Evolutionary conservation across 2,797 vertebrate genomes (phyloP), one percentile per base, ranked within the genome.

Genomic region (Linurgus olivaceus): DNA sequence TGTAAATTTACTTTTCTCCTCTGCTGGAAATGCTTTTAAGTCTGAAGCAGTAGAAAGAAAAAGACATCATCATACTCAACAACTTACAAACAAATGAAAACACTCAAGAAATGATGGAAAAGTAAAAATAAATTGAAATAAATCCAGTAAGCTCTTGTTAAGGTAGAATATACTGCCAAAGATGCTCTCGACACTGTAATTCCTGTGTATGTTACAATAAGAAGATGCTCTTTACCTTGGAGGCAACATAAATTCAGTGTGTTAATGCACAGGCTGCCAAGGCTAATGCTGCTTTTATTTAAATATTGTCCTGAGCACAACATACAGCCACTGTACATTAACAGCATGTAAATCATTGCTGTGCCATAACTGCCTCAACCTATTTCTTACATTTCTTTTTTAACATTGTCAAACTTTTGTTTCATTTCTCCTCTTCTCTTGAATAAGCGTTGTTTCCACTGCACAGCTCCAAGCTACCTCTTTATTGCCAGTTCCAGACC

Each of bases 401-500:
- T 75, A 86, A 72, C 76, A 71, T 67, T 95, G 94, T 95, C 90
- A 86, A 96, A 96, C 70, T 97, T 97, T 95, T 95, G 63, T 97
- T 96, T 96, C 92, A 61, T 96, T 96, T 94, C 75, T 94, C 21
- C 65, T 52, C 52, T 93, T 96, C 65, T 58, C 87, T 90, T 88
- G 94, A 95, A 96, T 95, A 96, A 90, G 93, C 84, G 74, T 70
- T 93, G 90, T 79, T 97, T 96, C 95, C 75, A 72, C 79, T 91
- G 91, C 87, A 93, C 81, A 94, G 94, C 95, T 97, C 66, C 77
- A 89, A 97, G 96, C 94, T 94, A 90, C 87, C 73, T 90, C 93
- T 95, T 96, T 97, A 97, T 97, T 97, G 96, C 93, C 93, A 88
- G 68, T 85, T 85, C 87, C 70, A 93, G 92, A 90, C 90, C 96